Evolutionary conservation across 2,888 invertebrate genomes (phyloP).

Genomic region (Eupsilia transversa): DNA sequence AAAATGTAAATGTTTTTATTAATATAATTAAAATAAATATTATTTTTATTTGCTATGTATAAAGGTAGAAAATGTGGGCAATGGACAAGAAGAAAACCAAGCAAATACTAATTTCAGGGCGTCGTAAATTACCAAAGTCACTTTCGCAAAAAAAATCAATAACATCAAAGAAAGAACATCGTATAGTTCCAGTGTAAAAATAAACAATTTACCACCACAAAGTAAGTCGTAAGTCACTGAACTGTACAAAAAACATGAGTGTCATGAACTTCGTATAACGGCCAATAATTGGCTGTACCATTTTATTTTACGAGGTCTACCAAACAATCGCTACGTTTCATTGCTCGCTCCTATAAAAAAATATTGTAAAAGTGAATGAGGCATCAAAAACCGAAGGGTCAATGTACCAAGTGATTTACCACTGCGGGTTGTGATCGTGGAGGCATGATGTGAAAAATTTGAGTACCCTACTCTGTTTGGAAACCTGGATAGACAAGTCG

Average conservation of each 20-base stretch:
- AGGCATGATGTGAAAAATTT: constrained; percentile 74
- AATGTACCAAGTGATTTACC: constrained; percentile 65
- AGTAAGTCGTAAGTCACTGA: constrained; percentile 44
- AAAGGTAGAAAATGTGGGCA: too few relatives aligned
- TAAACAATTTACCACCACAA: constrained; percentile 23
- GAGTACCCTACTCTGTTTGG: not conserved
- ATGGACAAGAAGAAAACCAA: too few relatives aligned
- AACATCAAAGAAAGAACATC: not conserved
- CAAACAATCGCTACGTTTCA: constrained; percentile 47
- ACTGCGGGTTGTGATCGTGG: constrained; percentile 68
- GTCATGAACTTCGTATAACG: constrained; percentile 50
- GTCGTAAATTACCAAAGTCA: not conserved
- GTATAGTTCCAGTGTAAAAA: not conserved
- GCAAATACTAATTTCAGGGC: not conserved
- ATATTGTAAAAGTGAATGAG: constrained; percentile 68
- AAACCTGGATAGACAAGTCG: not conserved
- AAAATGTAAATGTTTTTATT: too few relatives aligned
- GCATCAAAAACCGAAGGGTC: constrained; percentile 69
- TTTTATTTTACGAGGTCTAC: constrained; percentile 59
- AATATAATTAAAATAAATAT: too few relatives aligned
- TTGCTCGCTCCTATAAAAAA: constrained; percentile 59
- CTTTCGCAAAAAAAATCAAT: not conserved
- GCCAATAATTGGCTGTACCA: constrained; percentile 50
- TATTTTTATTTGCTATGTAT: too few relatives aligned
- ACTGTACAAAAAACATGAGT: constrained; percentile 36